phyloP scores from a whole-genome alignment of 1,140 invertebrate species.

The Drosophila bifasciata region DNA sequence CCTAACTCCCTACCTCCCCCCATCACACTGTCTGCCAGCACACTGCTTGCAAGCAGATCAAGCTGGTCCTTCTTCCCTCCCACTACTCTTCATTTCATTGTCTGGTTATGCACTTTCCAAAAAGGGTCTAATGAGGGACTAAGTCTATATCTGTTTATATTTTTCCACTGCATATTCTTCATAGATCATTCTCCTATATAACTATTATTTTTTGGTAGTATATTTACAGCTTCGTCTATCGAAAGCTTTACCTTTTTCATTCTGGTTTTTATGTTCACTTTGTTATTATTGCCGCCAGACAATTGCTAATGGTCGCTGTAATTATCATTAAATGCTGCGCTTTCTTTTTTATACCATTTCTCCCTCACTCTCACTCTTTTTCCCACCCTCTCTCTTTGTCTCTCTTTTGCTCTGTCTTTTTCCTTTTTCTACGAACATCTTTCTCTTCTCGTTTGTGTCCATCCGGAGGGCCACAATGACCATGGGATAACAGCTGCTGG shows the following conservation, averaged over 20 bases:
- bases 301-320: conserved; percentile 75
- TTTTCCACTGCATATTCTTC: not conserved
- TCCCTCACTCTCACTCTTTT: conserved; percentile 7
- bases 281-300: conserved; percentile 72
- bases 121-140: too few species aligned
- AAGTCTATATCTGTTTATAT: too few species aligned
- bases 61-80: not conserved
- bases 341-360: conserved; percentile 34
- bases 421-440: conserved; percentile 20
- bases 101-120: conserved; percentile 5
- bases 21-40: too few species aligned
- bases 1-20: too few species aligned
- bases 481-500: conserved; percentile 45
- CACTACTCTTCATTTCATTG: conserved; percentile 9
- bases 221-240: too few species aligned
- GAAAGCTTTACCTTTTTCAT: too few species aligned
- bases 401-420: conserved; percentile 6
- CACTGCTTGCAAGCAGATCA: conserved; percentile 11
- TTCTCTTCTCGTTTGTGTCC: conserved; percentile 2
- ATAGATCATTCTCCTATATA: too few species aligned
- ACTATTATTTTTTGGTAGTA: too few species aligned
- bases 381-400: conserved; percentile 2
- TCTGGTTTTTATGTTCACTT: conserved; percentile 52
- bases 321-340: conserved; percentile 69
- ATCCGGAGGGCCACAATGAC: conserved; percentile 22